Evolutionary conservation across 2,888 invertebrate genomes (phyloP).

Genomic region (Meteorus cinctellus): DNA sequence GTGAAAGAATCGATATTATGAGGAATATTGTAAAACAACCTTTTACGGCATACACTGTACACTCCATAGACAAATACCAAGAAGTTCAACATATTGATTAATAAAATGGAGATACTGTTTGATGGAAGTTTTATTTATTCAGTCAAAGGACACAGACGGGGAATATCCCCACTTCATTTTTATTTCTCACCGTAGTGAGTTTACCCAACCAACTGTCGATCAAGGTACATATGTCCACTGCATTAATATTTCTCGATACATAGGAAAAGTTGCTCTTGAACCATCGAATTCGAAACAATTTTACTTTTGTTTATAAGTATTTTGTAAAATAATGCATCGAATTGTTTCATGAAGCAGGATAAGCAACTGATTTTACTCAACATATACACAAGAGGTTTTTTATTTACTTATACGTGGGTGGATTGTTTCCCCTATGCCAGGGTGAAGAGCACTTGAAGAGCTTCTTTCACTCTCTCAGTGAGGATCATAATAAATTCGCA

Average conservation of each 20-base stretch:
- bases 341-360: not conserved
- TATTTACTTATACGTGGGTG: not conserved
- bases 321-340: not conserved
- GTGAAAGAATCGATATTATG: slow-evolving; percentile 1
- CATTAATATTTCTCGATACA: not conserved
- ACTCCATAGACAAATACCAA: not conserved
- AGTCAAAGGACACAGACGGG: not conserved
- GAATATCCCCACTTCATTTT: not conserved
- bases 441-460: slow-evolving; percentile 9
- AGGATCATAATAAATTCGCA: slow-evolving; percentile 59
- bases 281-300: not conserved
- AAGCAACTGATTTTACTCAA: too few relatives aligned
- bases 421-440: not conserved
- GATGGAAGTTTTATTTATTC: not conserved
- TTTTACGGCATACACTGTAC: not conserved
- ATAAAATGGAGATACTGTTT: not conserved
- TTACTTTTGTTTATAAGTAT: not conserved
- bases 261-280: not conserved
- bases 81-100: slow-evolving; percentile 12
- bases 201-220: not conserved
- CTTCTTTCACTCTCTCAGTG: slow-evolving; percentile 35
- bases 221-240: not conserved
- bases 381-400: not conserved
- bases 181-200: not conserved
- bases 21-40: slow-evolving; percentile 4